phyloP scores from a whole-genome alignment of 1,140 invertebrate genomes.

The Chironomus striatipennis region DNA sequence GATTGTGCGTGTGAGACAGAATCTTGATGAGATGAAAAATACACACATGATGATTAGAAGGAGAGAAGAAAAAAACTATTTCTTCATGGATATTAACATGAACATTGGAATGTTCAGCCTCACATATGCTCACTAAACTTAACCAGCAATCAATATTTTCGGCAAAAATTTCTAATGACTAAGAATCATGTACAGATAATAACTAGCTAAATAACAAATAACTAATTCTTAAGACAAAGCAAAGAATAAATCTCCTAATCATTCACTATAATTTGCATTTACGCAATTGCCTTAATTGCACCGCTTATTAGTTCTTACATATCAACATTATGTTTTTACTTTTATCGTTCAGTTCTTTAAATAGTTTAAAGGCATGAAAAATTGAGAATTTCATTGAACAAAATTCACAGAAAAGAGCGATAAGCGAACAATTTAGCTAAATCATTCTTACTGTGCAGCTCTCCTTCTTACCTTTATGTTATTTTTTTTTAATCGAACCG shows the following conservation, averaged over 20 bases:
- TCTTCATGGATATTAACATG: neutral
- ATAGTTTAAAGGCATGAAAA: neutral
- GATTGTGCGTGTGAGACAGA: neutral
- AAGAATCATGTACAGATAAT: neutral
- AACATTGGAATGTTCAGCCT: neutral
- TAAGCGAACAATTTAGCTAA: neutral
- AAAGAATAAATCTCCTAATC: constrained; percentile 15
- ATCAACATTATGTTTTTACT: neutral
- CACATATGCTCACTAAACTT: neutral
- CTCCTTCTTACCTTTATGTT: neutral
- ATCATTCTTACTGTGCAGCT: neutral
- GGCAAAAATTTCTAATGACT: neutral
- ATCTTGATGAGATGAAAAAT: neutral
- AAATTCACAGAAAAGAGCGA: neutral
- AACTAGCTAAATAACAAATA: neutral
- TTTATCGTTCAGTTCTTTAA: neutral
- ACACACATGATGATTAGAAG: neutral
- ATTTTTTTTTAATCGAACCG: neutral
- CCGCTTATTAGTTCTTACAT: neutral
- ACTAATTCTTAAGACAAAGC: neutral
- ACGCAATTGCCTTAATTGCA: constrained; percentile 5
- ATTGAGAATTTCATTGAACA: neutral
- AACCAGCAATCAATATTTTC: neutral
- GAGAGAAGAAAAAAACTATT: neutral
- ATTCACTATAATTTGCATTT: neutral